Evolutionary conservation across 2,113 vertebrate species (phyloP).

Genomic region (Bos javanicus): DNA sequence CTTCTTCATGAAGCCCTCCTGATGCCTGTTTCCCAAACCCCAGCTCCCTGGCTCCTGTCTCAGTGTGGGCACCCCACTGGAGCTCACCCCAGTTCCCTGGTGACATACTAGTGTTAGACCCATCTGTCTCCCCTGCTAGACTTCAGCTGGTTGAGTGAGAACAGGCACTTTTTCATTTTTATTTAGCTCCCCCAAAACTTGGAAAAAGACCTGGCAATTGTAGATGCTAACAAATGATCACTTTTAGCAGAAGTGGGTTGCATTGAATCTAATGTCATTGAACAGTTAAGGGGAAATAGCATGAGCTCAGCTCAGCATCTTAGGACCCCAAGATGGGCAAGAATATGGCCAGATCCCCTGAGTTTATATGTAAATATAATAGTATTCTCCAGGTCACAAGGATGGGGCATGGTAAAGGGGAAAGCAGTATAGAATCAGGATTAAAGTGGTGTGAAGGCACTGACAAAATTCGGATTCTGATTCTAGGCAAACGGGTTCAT

Average conservation of each 20-base stretch:
- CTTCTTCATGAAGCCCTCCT: background rate
- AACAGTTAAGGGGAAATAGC: background rate
- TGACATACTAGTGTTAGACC: too few species aligned
- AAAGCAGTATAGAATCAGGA: background rate
- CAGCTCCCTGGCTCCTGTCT: background rate
- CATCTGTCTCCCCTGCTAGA: background rate
- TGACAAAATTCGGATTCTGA: background rate
- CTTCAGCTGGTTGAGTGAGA: background rate
- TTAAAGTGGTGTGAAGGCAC: accelerated
- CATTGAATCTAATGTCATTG: background rate
- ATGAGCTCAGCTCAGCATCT: background rate
- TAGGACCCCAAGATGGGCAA: background rate
- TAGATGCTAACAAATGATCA: background rate
- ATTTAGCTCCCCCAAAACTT: background rate
- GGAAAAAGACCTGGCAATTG: background rate
- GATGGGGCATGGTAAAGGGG: background rate
- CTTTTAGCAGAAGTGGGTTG: background rate
- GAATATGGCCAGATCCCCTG: background rate
- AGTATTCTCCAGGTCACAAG: background rate
- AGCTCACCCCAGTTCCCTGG: background rate
- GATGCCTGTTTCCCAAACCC: background rate
- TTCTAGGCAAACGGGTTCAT: background rate
- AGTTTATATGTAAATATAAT: background rate
- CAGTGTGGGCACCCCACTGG: background rate
- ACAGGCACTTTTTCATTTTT: background rate